Evolutionary conservation across 2,113 vertebrate species (phyloP).

Genomic region (Numida meleagris): DNA sequence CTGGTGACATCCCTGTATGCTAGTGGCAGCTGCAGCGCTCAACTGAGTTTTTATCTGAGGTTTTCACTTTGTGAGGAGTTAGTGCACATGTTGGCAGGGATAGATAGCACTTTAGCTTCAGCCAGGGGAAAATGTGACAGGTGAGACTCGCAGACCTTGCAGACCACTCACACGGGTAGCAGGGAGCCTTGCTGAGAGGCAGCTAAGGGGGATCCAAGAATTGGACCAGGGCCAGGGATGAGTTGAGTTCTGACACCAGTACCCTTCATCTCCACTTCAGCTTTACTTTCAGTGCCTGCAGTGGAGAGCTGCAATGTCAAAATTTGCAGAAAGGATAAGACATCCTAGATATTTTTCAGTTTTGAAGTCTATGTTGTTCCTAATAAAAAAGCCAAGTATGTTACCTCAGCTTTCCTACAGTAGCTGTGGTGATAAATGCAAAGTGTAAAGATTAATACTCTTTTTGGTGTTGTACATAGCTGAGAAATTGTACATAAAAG

Average conservation of each 20-base stretch:
- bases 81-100: background rate
- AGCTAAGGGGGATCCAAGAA: fast-evolving
- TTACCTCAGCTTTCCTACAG: background rate
- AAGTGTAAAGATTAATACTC: background rate
- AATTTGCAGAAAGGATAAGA: background rate
- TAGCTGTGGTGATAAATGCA: background rate
- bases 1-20: background rate
- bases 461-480: background rate
- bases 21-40: background rate
- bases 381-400: background rate
- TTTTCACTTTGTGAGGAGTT: background rate
- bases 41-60: background rate
- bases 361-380: background rate
- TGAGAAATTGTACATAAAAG: background rate
- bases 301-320: background rate
- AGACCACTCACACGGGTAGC: fast-evolving
- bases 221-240: too few relatives aligned
- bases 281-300: background rate
- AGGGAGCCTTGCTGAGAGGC: background rate
- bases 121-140: background rate
- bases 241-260: background rate
- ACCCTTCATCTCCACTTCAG: background rate
- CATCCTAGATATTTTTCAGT: background rate
- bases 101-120: background rate
- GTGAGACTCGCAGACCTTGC: background rate